A percentile compares a stretch with the other conserved stretches of the same genome.
These are phyloP conservation scores for Oreochromis spilurus DNA, from an alignment of 2,113 vertebrate genomes.

Conservation along the genomic window DNA sequence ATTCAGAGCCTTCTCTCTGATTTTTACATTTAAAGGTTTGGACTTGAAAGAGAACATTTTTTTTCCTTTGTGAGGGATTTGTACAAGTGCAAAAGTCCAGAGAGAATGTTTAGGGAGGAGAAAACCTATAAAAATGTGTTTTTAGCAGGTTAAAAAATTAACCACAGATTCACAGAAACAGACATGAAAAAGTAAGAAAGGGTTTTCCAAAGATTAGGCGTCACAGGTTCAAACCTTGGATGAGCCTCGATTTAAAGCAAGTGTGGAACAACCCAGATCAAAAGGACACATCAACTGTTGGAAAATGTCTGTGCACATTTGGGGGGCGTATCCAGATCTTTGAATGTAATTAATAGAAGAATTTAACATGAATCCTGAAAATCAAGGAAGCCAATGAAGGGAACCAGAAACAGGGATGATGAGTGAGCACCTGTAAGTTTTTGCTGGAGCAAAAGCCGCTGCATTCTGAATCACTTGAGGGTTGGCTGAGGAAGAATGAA, in stretches of 20 bases:
- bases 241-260: not conserved
- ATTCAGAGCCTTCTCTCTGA: not conserved
- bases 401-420: fast-evolving
- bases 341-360: not conserved
- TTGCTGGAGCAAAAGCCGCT: not conserved
- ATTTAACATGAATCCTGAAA: not conserved
- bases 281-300: not conserved
- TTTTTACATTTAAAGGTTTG: not conserved
- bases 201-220: not conserved
- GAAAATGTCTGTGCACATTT: not conserved
- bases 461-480: not conserved
- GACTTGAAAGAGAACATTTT: not conserved
- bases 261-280: not conserved
- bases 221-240: not conserved
- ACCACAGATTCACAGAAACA: not conserved
- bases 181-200: not conserved
- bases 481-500: not conserved
- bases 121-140: not conserved
- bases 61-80: not conserved
- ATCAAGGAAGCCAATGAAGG: not conserved
- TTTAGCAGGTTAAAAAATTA: not conserved
- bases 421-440: not conserved
- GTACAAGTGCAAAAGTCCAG: not conserved
- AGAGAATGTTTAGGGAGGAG: not conserved
- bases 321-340: not conserved